Conservation (phyloP, 2,888 invertebrate species). For the Cheilosia soror region DNA sequence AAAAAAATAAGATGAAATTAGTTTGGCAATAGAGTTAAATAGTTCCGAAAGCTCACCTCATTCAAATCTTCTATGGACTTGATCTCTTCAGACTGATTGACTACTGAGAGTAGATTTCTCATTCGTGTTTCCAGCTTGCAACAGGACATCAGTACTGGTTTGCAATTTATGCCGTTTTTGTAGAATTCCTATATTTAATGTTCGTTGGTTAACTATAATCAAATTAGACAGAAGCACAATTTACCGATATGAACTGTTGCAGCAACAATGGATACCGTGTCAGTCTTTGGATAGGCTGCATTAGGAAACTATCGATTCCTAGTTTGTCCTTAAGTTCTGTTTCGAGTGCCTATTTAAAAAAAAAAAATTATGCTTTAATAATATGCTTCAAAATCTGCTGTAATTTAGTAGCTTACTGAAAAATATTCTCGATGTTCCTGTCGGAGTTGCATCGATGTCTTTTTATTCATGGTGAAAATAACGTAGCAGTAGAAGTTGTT, state of each 20-base stretch:
- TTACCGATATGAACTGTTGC: slow-evolving; percentile 82
- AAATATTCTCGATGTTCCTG: slow-evolving; percentile 81
- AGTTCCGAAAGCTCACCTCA: slow-evolving; percentile 77
- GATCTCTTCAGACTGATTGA: slow-evolving; percentile 83
- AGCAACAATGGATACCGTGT: slow-evolving; percentile 83
- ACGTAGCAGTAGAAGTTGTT: slow-evolving; percentile 82
- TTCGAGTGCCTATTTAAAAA: slow-evolving; percentile 79
- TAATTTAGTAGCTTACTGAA: slow-evolving; percentile 77
- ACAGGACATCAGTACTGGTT: slow-evolving; percentile 81
- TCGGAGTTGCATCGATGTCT: slow-evolving; percentile 81
- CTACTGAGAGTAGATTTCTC: slow-evolving; percentile 81
- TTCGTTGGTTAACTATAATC: background rate
- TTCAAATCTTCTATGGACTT: slow-evolving; percentile 81
- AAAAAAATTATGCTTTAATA: background rate
- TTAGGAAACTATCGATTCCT: slow-evolving; percentile 83
- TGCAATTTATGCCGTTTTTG: slow-evolving; percentile 82
- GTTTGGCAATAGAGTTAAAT: background rate
- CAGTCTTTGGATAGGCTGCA: slow-evolving; percentile 84
- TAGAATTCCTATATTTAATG: slow-evolving; percentile 80
- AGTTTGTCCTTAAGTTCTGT: slow-evolving; percentile 82
- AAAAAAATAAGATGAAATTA: background rate
- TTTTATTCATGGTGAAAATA: slow-evolving; percentile 83
- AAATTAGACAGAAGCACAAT: slow-evolving; percentile 18
- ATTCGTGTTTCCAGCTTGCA: slow-evolving; percentile 83
- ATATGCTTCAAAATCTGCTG: too few species aligned